Evolutionary conservation across 2,113 vertebrate species (phyloP).

Genomic region (Ginglymostoma cirratum): DNA sequence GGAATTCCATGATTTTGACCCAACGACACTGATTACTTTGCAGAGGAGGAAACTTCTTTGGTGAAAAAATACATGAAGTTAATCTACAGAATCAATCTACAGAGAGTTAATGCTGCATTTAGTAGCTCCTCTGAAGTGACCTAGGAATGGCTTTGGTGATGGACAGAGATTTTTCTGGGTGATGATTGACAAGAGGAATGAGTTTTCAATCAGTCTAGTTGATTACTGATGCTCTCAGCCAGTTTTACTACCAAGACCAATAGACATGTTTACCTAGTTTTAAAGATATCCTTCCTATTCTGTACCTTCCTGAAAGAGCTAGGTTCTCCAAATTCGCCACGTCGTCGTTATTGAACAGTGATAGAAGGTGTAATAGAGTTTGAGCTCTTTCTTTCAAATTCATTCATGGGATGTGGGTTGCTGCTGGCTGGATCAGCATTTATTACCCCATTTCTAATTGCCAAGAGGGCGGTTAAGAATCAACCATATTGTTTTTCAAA

Average conservation of each 20-base stretch:
- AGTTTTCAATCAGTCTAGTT: constrained; percentile 70
- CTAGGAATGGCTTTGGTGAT: constrained; percentile 72
- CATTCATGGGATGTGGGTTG: no score
- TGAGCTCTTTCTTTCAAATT: no score
- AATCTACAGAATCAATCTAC: neutral
- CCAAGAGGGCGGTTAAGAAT: no score
- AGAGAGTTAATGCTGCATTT: neutral
- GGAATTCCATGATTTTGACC: no score
- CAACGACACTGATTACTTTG: no score
- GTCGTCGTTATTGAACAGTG: neutral
- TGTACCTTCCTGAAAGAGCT: neutral
- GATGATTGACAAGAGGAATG: constrained; percentile 65
- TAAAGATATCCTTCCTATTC: constrained; percentile 76
- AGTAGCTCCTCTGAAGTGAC: neutral
- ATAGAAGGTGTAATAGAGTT: neutral
- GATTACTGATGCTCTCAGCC: constrained; percentile 73
- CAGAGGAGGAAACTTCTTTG: no score
- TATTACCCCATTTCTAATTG: no score
- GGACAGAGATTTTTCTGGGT: constrained; percentile 70
- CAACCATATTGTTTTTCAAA: no score
- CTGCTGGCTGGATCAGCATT: no score
- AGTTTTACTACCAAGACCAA: constrained; percentile 72
- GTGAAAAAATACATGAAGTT: no score
- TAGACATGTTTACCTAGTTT: constrained; percentile 67
- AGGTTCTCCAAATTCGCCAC: neutral